A percentile compares a stretch with the other conserved stretches of the same genome.
These are phyloP conservation scores for Mastomys natalensis DNA, from an alignment of 2,113 vertebrate genomes.

Conservation along the genomic window DNA sequence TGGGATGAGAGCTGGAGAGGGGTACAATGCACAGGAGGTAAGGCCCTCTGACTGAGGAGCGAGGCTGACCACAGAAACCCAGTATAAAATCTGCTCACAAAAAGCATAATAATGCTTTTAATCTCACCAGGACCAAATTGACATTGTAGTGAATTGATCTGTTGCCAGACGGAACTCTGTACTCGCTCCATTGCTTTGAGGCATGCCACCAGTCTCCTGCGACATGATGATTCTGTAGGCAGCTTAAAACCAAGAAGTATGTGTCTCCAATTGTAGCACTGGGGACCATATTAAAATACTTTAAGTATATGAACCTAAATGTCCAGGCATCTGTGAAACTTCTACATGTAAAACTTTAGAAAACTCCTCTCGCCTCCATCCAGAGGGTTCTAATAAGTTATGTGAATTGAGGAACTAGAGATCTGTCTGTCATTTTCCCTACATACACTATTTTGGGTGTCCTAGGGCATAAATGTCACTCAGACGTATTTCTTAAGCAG, in stretches of 20 bases:
- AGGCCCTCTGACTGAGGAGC: not conserved
- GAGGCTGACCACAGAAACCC: not conserved
- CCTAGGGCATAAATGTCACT: slow-evolving; percentile 75
- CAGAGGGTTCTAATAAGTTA: slow-evolving; percentile 71
- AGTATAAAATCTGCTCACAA: not conserved
- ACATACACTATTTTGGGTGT: slow-evolving; percentile 83
- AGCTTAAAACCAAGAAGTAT: not conserved
- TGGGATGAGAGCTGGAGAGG: not conserved
- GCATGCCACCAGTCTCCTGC: not conserved
- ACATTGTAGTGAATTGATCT: not conserved
- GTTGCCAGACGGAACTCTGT: not conserved
- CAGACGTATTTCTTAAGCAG: slow-evolving; percentile 63
- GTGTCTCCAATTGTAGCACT: not conserved
- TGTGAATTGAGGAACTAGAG: slow-evolving; percentile 26
- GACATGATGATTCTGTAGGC: not conserved
- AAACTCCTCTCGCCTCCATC: slow-evolving; percentile 39
- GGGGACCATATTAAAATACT: not conserved
- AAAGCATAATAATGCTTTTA: not conserved
- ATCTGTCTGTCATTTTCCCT: slow-evolving; percentile 21
- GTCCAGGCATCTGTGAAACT: not conserved
- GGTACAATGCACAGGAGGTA: not conserved
- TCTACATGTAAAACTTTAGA: slow-evolving; percentile 23
- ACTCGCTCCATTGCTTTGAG: not conserved
- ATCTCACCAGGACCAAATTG: not conserved
- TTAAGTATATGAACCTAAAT: not conserved